Percentiles rank a stretch among this genome's conserved stretches.
Conservation (phyloP, 1,140 invertebrate genomes). For the Aphelinus atriplicis region DNA sequence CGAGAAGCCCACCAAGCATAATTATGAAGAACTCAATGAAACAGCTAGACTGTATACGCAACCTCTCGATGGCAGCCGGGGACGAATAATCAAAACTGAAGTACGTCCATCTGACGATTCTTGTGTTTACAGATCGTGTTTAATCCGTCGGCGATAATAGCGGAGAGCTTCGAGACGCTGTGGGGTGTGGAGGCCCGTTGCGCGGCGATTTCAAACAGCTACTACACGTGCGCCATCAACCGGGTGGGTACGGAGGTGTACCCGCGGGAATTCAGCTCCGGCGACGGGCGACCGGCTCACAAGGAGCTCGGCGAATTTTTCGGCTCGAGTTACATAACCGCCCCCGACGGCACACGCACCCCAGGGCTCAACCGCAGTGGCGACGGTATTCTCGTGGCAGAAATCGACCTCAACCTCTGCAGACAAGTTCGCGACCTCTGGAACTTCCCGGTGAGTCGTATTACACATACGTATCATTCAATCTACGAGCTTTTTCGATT, state of each 20-base stretch:
- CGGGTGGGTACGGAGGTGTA: slow-evolving; percentile 94
- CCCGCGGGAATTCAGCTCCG: slow-evolving; percentile 94
- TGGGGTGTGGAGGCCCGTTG: slow-evolving; percentile 96
- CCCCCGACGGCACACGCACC: slow-evolving; percentile 93
- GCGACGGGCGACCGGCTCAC: slow-evolving; percentile 90
- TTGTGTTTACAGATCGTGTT: slow-evolving; percentile 82
- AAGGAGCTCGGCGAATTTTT: slow-evolving; percentile 97
- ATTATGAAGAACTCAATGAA: background rate
- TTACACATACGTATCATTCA: background rate
- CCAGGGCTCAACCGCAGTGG: slow-evolving; percentile 84
- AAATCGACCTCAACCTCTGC: slow-evolving; percentile 95
- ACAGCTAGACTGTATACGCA: background rate
- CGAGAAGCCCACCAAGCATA: no score
- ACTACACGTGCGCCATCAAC: slow-evolving; percentile 95
- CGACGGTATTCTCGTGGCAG: slow-evolving; percentile 92
- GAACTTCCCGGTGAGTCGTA: slow-evolving; percentile 82
- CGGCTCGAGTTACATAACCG: slow-evolving; percentile 94
- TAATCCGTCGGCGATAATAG: slow-evolving; percentile 94
- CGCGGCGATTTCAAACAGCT: slow-evolving; percentile 96
- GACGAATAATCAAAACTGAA: background rate
- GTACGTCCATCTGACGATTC: background rate
- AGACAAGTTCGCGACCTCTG: slow-evolving; percentile 94
- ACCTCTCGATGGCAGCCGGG: no score
- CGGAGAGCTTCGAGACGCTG: slow-evolving; percentile 87
- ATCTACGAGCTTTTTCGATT: background rate